A percentile compares a stretch with the other conserved stretches of the same genome.
Conservation (phyloP, 1,140 invertebrate species). For the Medauroidea extradentata region DNA sequence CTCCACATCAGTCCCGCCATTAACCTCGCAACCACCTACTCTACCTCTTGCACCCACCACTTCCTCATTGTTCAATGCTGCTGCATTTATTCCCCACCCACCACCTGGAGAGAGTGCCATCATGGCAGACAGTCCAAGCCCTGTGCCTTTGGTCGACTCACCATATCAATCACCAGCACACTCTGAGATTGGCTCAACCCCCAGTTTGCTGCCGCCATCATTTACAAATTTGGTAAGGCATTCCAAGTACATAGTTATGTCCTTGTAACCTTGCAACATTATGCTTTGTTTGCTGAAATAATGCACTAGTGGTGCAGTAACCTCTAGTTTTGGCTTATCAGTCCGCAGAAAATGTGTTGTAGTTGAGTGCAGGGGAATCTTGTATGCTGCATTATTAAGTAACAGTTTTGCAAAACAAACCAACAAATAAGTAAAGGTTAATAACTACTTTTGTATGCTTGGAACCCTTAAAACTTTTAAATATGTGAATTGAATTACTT, state of each 20-base stretch:
- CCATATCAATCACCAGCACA: conserved; percentile 6
- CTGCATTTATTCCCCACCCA: background rate
- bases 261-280: background rate
- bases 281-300: background rate
- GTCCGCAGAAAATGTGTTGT: no score
- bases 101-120: background rate
- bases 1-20: background rate
- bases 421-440: no score
- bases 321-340: no score
- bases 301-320: no score
- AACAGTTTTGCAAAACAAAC: no score
- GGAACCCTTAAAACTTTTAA: no score
- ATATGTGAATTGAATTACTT: no score
- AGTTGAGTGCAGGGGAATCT: no score
- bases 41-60: background rate
- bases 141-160: background rate
- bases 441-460: no score
- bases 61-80: background rate
- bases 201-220: conserved; percentile 10
- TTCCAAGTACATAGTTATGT: background rate
- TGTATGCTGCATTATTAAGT: no score
- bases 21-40: background rate
- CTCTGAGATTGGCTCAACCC: background rate
- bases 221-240: conserved; percentile 12
- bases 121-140: background rate